Evolutionary conservation across 2,888 invertebrate genomes (phyloP).

Genomic region (Dicyrtoma fusca): DNA sequence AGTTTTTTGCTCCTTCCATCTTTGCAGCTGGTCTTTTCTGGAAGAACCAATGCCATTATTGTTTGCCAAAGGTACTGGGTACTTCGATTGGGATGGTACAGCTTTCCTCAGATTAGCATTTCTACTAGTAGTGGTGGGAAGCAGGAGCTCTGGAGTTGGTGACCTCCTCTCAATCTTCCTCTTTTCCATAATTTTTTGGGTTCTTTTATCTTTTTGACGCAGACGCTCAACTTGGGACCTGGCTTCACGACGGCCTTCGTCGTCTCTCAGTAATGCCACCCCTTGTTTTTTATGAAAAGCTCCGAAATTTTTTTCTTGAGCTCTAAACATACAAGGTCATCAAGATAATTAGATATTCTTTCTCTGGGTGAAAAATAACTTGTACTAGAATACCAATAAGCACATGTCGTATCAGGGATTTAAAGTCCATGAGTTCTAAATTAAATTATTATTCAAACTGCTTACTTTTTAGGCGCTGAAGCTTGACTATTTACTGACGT

Average conservation of each 20-base stretch:
- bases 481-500: not conserved
- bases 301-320: slow-evolving; percentile 28
- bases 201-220: slow-evolving; percentile 33
- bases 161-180: slow-evolving; percentile 1
- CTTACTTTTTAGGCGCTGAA: too few relatives aligned
- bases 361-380: too few relatives aligned
- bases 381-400: too few relatives aligned
- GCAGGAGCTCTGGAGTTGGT: too few relatives aligned
- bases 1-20: slow-evolving; percentile 49
- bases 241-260: slow-evolving; percentile 19
- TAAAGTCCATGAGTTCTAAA: too few relatives aligned
- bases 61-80: not conserved
- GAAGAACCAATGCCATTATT: slow-evolving; percentile 2
- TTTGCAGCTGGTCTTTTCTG: slow-evolving; percentile 40
- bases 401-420: too few relatives aligned
- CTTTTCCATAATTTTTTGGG: slow-evolving; percentile 33
- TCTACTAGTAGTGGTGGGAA: too few relatives aligned
- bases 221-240: slow-evolving; percentile 7
- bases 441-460: too few relatives aligned
- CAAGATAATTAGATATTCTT: too few relatives aligned
- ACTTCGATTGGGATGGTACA: too few relatives aligned
- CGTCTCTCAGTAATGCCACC: slow-evolving; percentile 31
- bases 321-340: too few relatives aligned
- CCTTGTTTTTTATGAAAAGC: slow-evolving; percentile 44
- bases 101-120: too few relatives aligned